Base-by-base conservation (phyloP, 2,888 invertebrate species). In the Melolontha melolontha region DNA sequence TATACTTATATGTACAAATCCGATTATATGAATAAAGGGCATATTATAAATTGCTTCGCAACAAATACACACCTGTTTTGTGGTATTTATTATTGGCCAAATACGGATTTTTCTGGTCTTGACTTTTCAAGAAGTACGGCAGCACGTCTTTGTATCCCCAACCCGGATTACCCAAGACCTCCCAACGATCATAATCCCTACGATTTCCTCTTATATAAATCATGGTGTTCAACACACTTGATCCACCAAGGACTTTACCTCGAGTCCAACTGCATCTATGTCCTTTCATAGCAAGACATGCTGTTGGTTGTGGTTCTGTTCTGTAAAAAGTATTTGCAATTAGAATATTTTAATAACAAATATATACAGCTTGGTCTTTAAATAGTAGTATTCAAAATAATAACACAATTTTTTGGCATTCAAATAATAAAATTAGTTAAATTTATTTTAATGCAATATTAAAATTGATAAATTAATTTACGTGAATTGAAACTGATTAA, bases 191-290 rank as follows among this genome's bases (percentile, higher is more conserved):
- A 79, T 89, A 97, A 81, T 97, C 96, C 0, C 92, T 85, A 66
- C 88, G 87, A 81, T 96, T 96, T 0, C 97, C 97, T 70, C 97
- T 86, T 49, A 96, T 90, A 80, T 97, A 97, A 0, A 96, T 86
- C 96, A 96, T 96, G 1, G 94, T 94, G 79, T 96, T 96, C 0
- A 96, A 85, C 0, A 95, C 94, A 42, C 93, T 93, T 4, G 93
- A 93, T 0, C 96, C 96, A 0, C 95, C 96, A 0, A 96, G 84
- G 0, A 93, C 90, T 84, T 95, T 95, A 54, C 97, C 96, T 68
- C 95, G 87, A 0, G 96, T 95, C 95, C 95, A 96, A 77, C 91
- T 91, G 78, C 94, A 94, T 49, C 94, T 87, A 76, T 91, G 88
- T 78, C 94, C 94, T 64, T 89, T 85, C 94, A 95, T 94, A 0